Base-by-base conservation (phyloP, 2,113 vertebrate genomes). In the Ariopsis seemanni region DNA sequence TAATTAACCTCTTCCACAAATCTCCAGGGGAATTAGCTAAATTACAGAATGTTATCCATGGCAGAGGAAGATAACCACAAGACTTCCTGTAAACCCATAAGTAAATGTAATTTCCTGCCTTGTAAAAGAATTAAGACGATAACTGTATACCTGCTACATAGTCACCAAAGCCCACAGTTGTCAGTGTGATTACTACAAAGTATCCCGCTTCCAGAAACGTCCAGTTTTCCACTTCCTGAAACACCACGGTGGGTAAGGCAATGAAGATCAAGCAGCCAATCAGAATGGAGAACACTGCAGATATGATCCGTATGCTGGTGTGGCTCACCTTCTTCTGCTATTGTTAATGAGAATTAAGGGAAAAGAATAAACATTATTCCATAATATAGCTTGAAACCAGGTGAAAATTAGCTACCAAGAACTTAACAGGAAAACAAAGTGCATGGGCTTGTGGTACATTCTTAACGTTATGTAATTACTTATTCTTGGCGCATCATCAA, bases 151-250 rank as follows among this genome's bases (percentile, higher is more conserved):
- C 97, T 90, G 97, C 95, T 81, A 98, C 97, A 9, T 92, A 98
- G 92, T 98, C 97, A 25, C 97, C 97, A 22, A 98, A 98, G 82
- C 97, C 97, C 69, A 97, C 96, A 0, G 97, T 98, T 69, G 97
- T 98, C 83, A 98, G 95, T 0, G 97, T 98, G 92, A 98, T 96
- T 80, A 98, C 95, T 86, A 98, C 97, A 88, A 97, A 98, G 92
- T 97, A 98, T 86, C 96, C 91, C 0, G 97, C 95, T 89, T 98
- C 97, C 60, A 98, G 90, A 75, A 97, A 92, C 0, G 91, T 87
- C 97, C 97, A 98, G 1, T 92, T 34, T 91, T 98, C 97, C 85
- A 96, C 92, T 58, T 93, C 89, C 91, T 96, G 94, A 94, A 98
- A 98, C 60, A 97, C 93, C 5, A 97, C 88, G 0, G 95, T 96